Base-by-base conservation (phyloP, 2,888 invertebrate genomes). In the Trisateles emortualis region DNA sequence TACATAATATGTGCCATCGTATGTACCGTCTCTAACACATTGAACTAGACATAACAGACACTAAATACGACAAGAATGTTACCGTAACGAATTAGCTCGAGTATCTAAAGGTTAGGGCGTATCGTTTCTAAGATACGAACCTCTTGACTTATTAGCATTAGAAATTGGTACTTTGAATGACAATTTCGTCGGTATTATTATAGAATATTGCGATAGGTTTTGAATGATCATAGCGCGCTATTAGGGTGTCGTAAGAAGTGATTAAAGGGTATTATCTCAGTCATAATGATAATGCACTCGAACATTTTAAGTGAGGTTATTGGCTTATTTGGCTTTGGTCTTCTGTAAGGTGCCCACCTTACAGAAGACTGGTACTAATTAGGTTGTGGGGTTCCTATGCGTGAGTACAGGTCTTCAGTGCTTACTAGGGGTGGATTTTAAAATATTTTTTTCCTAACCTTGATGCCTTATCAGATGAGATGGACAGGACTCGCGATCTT, bases 81-180 rank as follows among this genome's bases (percentile, higher is more conserved):
- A 52, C 64, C 76, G 59, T 67, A 60, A 62, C 76, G 45, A 76
- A 75, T 75, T 52, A 40, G 38, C 49, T 56, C 40, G 46, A 56
- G 50, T 42, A 52, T 53, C 44, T 55, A 73, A 73, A 73, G 69
- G 74, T 75, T 64, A 73, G 52, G 38, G 45, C 41, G 52, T 54
- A 57, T 52, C 56, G 36, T 49, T 16, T 14, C 10, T n/a, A 29
- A 39, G 30, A 36, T 36, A 11, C 9, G 2, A 11, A 3, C n/a
- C 32, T 32, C 35, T 45, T 26, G 30, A n/a, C 30, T 19, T 19
- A 11, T 32, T 29, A 14, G 29, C 14, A 35, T 35, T 16, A 35
- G 16, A 6, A 32, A 32, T 32, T 11, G 32, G 11, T 11, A 11
- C 32, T 4, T 11, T 32, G 32, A 32, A 11, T 29, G 29, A 32